phyloP scores from a whole-genome alignment of 2,113 vertebrate genomes.

The Prietella phreatophila region DNA sequence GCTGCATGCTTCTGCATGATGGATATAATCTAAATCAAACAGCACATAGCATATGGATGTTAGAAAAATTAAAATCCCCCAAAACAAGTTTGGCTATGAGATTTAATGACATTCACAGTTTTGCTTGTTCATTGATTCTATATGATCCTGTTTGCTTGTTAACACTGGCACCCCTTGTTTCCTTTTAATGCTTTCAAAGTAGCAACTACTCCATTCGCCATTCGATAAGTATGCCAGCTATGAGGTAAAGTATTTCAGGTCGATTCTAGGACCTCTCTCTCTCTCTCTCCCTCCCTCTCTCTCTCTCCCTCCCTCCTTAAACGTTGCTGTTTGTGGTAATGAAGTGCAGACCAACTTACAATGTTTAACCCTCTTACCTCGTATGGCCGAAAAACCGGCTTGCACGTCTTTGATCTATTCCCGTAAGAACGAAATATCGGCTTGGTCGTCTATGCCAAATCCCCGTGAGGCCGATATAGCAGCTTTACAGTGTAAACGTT shows the following conservation, averaged over 20 bases:
- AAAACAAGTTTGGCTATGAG: background rate
- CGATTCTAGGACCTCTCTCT: background rate
- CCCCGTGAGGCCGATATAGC: no score
- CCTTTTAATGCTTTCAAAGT: slow-evolving; percentile 79
- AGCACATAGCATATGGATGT: background rate
- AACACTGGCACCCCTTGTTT: slow-evolving; percentile 77
- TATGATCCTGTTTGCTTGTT: slow-evolving; percentile 52
- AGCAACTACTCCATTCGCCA: slow-evolving; percentile 98
- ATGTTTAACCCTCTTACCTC: no score
- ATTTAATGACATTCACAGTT: background rate
- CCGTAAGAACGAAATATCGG: no score
- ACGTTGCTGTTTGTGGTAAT: background rate
- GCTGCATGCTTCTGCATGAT: slow-evolving; percentile 7
- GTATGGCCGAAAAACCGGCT: no score
- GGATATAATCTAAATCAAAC: background rate
- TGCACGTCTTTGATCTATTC: no score
- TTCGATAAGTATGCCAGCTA: slow-evolving; percentile 98
- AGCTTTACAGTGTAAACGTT: no score
- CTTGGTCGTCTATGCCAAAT: no score
- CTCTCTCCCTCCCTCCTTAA: no score
- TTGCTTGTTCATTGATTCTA: slow-evolving; percentile 34
- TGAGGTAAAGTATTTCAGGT: slow-evolving; percentile 87
- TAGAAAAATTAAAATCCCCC: background rate
- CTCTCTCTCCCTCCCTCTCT: no score
- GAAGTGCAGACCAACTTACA: background rate